These are phyloP conservation scores for Echeneis naucrates DNA, from an alignment of 2,797 vertebrate genomes.

Conservation along the genomic window DNA sequence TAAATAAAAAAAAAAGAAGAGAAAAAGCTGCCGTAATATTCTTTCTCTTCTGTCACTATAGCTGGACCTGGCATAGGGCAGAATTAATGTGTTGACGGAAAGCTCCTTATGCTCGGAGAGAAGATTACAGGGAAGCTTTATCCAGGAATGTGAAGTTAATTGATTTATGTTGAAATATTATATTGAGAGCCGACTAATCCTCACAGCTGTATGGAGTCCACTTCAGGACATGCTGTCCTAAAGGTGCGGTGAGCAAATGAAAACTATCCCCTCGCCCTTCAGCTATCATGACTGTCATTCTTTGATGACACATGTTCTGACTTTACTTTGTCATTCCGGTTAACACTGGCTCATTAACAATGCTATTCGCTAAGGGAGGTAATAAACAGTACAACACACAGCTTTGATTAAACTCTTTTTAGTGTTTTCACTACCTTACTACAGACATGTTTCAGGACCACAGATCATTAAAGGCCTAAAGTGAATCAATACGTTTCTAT, in stretches of 20 bases:
- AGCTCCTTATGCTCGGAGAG: conserved; percentile 83
- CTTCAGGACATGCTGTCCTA: conserved; percentile 61
- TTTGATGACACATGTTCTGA: conserved; percentile 2
- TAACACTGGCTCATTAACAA: conserved; percentile 1
- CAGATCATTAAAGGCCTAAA: not conserved
- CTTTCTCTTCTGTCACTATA: conserved; percentile 52
- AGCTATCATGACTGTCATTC: conserved; percentile 14
- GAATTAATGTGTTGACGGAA: conserved; percentile 83
- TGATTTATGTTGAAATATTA: conserved; percentile 83
- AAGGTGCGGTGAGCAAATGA: conserved; percentile 28
- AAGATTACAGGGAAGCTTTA: conserved; percentile 83
- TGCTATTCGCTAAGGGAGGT: not conserved
- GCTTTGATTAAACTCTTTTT: not conserved
- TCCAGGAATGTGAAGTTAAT: conserved; percentile 80
- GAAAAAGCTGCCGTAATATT: conserved; percentile 56
- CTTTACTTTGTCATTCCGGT: conserved; percentile 12
- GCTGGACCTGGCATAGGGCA: conserved; percentile 74
- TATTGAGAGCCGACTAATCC: conserved; percentile 75
- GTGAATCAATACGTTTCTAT: not conserved
- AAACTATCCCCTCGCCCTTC: not conserved
- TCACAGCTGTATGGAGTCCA: conserved; percentile 56
- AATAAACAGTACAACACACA: not conserved
- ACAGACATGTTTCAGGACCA: not conserved
- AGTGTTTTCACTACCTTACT: not conserved
- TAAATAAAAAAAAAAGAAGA: conserved; percentile 34